Conservation (phyloP, 2,797 vertebrate genomes). For the Peromyscus attwateri region DNA sequence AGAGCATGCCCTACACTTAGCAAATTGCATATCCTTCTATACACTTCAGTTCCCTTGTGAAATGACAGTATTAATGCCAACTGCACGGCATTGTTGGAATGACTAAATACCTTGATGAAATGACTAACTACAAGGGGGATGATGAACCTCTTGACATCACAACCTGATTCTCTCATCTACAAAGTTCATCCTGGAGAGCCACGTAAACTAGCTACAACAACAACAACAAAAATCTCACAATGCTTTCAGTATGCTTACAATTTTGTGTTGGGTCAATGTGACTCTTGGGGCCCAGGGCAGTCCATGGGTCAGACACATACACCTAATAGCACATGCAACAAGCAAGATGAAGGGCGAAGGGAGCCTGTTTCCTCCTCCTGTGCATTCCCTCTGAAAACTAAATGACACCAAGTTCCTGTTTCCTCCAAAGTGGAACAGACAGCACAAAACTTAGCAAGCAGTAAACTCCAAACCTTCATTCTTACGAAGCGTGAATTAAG, state of each 20-base stretch:
- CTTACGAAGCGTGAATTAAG: background rate
- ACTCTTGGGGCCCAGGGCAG: background rate
- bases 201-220: background rate
- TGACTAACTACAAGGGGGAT: no score
- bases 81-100: background rate
- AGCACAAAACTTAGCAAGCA: background rate
- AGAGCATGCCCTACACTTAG: background rate
- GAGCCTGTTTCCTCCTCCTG: background rate
- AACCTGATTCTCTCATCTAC: background rate
- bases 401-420: background rate
- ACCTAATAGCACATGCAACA: rapidly evolving
- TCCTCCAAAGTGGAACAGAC: background rate
- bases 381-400: rapidly evolving
- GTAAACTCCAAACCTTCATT: background rate
- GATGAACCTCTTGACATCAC: background rate
- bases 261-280: background rate
- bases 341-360: background rate
- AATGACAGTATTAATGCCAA: background rate
- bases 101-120: background rate
- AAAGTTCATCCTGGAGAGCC: background rate
- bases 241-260: background rate
- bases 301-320: background rate
- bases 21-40: background rate
- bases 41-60: background rate
- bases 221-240: no score